Base-by-base conservation (phyloP, 2,797 vertebrate species). In the Chelonia mydas region DNA sequence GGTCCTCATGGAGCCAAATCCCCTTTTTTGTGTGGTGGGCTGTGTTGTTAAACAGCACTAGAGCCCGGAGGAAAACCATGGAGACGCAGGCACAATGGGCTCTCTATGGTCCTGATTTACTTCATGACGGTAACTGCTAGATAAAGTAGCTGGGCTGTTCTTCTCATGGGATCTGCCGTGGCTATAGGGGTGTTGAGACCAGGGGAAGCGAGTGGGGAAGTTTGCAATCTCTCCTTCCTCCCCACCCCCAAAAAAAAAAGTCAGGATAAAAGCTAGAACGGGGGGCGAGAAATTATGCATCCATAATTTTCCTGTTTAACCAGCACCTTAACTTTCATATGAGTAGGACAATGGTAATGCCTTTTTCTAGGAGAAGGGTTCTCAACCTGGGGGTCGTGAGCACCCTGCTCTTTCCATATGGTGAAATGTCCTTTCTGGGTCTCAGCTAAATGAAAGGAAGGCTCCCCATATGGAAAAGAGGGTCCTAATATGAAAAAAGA, bases 1-100 rank as follows among this genome's bases (percentile, higher is more conserved):
- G 96, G 95, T 95, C 96, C 96, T 86, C 9, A 92, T 92, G 93
- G 92, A 96, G 96, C 95, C 94, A 97, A 97, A 97, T 96, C 97
- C 95, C 88, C 85, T 94, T 96, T 89, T 94, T 95, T 91, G 95
- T 90, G 57, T 89, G 96, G 96, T 5, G 92, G 92, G 96, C 57
- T 72, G 94, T 86, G 96, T 95, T 96, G 96, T 97, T 96, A 96
- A 96, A 96, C 97, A 96, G 96, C 37, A 87, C 93, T 19, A 85
- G 90, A 90, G 94, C 83, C 93, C 93, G 78, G 90, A 78, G 87
- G 88, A 95, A 83, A 81, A 92, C 97, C 97, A 95, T 97, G 96
- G 96, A 81, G 96, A 96, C 88, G 59, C 0, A 1, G 94, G 90
- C 90, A 97, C 97, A 97, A 97, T 94, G 95, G 50, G 90, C 57